Percentiles rank a stretch among this genome's conserved stretches.
These are phyloP conservation scores for Colius striatus DNA, from an alignment of 2,113 vertebrate species.

Conservation along the genomic window DNA sequence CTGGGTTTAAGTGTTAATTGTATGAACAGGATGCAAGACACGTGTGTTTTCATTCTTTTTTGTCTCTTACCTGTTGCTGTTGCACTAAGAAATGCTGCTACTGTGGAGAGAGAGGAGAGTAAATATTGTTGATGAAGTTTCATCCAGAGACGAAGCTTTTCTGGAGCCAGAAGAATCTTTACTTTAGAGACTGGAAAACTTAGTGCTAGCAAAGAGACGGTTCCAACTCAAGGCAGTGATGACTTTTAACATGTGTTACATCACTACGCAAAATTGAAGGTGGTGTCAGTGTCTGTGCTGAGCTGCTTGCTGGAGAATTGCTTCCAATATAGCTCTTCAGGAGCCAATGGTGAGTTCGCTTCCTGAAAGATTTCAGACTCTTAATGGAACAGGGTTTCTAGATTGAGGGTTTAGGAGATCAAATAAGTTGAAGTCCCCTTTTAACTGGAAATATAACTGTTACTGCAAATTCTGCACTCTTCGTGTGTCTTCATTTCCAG, in stretches of 20 bases:
- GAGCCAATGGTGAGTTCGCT: not conserved
- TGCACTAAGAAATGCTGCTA: not conserved
- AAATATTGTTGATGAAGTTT: not conserved
- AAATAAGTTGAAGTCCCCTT: not conserved
- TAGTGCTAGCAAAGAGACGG: not conserved
- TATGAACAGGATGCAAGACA: not conserved
- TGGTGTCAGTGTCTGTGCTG: rapidly evolving
- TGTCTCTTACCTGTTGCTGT: not conserved
- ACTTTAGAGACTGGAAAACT: not conserved
- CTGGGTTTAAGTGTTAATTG: conserved; percentile 23
- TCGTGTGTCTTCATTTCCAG: not conserved
- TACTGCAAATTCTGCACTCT: not conserved
- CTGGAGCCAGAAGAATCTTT: not conserved
- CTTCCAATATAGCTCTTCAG: not conserved
- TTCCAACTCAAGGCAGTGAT: not conserved
- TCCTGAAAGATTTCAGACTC: not conserved
- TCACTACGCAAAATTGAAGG: not conserved
- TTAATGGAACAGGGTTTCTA: not conserved
- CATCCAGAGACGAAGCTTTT: not conserved
- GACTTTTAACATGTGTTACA: not conserved
- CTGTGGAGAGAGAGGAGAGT: rapidly evolving
- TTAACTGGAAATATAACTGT: not conserved
- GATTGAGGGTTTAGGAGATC: not conserved
- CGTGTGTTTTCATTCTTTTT: not conserved
- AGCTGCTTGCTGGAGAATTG: not conserved